phyloP scores from a whole-genome alignment of 2,888 invertebrate species.

The Octodonta nipae region DNA sequence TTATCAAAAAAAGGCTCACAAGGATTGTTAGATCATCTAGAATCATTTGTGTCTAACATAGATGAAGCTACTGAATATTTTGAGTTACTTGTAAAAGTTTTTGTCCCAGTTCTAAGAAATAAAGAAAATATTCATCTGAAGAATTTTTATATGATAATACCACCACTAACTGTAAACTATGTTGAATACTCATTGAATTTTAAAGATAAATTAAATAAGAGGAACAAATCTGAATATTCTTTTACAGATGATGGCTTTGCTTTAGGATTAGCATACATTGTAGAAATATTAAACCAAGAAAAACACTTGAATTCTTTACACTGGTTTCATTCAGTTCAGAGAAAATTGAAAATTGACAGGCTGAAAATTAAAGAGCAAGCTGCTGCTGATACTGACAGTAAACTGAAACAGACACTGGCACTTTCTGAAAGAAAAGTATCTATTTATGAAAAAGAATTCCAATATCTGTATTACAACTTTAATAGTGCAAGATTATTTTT shows the following conservation, averaged over 20 bases:
- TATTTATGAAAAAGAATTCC: slow-evolving; percentile 68
- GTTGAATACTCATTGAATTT: slow-evolving; percentile 83
- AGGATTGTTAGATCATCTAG: neutral
- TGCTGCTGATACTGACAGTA: slow-evolving; percentile 52
- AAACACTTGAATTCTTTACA: slow-evolving; percentile 79
- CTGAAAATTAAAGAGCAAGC: slow-evolving; percentile 41
- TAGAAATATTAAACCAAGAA: slow-evolving; percentile 76
- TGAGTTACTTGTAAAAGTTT: slow-evolving; percentile 78
- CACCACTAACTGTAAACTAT: slow-evolving; percentile 86
- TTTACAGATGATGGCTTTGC: slow-evolving; percentile 98
- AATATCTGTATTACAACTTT: slow-evolving; percentile 77
- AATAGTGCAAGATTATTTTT: slow-evolving; percentile 94
- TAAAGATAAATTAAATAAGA: slow-evolving; percentile 80
- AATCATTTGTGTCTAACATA: slow-evolving; percentile 66
- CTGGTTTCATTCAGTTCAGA: slow-evolving; percentile 83
- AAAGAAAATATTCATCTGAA: slow-evolving; percentile 76
- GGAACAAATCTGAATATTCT: slow-evolving; percentile 66
- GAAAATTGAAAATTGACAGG: slow-evolving; percentile 55
- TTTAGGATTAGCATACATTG: slow-evolving; percentile 83
- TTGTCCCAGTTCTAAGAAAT: slow-evolving; percentile 76
- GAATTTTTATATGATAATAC: slow-evolving; percentile 86
- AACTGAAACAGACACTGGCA: slow-evolving; percentile 82
- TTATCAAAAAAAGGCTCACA: slow-evolving; percentile 39
- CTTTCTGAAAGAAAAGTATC: slow-evolving; percentile 76
- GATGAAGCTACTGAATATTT: slow-evolving; percentile 76